Conservation (phyloP, 2,888 invertebrate species). For the Rhagonycha lutea region DNA sequence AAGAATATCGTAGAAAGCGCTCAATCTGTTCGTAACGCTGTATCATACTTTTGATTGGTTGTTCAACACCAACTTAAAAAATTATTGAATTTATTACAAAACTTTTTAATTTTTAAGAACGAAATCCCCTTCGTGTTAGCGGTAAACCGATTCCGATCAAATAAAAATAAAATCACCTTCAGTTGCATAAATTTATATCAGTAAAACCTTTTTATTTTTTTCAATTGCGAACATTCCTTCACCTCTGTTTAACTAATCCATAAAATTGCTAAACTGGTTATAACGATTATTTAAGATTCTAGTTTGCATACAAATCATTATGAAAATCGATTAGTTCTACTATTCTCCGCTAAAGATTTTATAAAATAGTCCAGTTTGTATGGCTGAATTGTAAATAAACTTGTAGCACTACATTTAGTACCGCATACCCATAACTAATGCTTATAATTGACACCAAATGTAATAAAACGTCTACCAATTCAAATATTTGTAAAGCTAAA, state of each 20-base stretch:
- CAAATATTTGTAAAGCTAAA: conserved; percentile 36
- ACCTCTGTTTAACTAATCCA: conserved; percentile 13
- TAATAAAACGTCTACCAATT: conserved; percentile 34
- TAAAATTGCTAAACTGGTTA: conserved; percentile 19
- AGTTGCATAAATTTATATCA: background rate
- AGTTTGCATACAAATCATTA: conserved; percentile 20
- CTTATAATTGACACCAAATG: conserved; percentile 34
- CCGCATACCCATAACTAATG: conserved; percentile 35
- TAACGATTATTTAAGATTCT: conserved; percentile 18
- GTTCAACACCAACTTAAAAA: no score
- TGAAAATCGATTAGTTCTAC: conserved; percentile 22
- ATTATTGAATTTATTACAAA: no score
- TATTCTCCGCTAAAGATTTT: background rate
- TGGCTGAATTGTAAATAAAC: conserved; percentile 13
- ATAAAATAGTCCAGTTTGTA: background rate
- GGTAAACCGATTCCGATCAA: background rate
- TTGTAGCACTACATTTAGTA: conserved; percentile 30
- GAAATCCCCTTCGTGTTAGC: background rate
- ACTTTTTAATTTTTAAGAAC: background rate
- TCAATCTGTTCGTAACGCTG: no score
- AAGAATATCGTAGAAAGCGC: no score
- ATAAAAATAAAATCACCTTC: background rate
- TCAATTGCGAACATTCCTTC: conserved; percentile 7
- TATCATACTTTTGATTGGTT: no score
- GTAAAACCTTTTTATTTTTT: background rate